Conservation (phyloP, 2,888 invertebrate genomes). For the Pardosa pseudoannulata region DNA sequence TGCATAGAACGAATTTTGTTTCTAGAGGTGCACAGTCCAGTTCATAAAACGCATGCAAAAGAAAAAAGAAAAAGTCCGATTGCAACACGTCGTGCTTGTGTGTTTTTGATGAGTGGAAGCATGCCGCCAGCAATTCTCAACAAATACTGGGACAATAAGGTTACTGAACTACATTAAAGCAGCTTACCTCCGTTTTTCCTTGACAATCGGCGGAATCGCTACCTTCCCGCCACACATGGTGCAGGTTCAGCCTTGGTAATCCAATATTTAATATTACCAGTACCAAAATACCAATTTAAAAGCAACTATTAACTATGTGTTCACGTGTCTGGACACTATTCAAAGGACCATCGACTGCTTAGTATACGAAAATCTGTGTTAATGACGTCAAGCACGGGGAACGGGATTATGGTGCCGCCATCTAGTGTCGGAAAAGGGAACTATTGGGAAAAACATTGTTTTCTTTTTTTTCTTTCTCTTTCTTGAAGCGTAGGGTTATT, state of each 20-base stretch:
- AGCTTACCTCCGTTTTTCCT: conserved; percentile 67
- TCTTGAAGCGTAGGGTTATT: too few species aligned
- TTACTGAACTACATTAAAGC: conserved; percentile 26
- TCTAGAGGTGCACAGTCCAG: too few species aligned
- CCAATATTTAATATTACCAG: conserved; percentile 13
- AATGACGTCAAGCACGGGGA: conserved; percentile 35
- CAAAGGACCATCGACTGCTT: conserved; percentile 34
- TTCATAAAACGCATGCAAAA: too few species aligned
- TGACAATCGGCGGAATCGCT: conserved; percentile 57
- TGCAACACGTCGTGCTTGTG: background rate
- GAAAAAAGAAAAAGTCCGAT: too few species aligned
- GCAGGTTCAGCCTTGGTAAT: conserved; percentile 23
- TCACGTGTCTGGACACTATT: conserved; percentile 54
- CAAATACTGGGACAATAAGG: conserved; percentile 25
- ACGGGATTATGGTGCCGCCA: conserved; percentile 42
- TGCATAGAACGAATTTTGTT: too few species aligned
- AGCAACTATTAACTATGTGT: conserved; percentile 22
- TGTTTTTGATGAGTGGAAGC: too few species aligned
- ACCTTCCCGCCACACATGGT: conserved; percentile 66
- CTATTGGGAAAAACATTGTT: background rate
- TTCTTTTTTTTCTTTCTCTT: too few species aligned
- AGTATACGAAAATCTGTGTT: conserved; percentile 22
- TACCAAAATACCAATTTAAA: background rate
- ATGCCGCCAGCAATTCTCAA: conserved; percentile 27
- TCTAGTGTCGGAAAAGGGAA: conserved; percentile 15